Evolutionary conservation across 2,888 invertebrate genomes (phyloP).

Genomic region (Melieria picta): DNA sequence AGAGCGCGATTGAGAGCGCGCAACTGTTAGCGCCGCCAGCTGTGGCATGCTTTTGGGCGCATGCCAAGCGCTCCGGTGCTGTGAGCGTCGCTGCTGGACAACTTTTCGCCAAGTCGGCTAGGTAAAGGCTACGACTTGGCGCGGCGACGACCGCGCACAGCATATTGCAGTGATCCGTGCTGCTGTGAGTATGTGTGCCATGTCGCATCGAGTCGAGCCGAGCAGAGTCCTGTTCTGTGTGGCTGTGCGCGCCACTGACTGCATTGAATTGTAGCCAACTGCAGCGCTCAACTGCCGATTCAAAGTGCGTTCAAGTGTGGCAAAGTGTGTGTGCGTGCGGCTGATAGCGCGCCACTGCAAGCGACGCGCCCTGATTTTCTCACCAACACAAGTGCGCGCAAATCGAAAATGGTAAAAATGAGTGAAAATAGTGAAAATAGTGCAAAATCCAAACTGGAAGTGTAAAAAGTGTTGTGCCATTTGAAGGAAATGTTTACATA

Average conservation of each 20-base stretch:
- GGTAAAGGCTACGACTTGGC: background rate
- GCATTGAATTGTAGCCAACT: background rate
- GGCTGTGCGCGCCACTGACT: conserved; percentile 18
- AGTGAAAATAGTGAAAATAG: background rate
- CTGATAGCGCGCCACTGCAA: conserved; percentile 16
- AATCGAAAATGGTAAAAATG: conserved; percentile 1
- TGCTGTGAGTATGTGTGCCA: conserved; percentile 46
- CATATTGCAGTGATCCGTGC: conserved; percentile 55
- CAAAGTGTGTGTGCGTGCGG: no score
- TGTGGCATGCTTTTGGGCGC: no score
- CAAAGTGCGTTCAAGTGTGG: conserved; percentile 4
- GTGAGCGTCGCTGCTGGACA: no score
- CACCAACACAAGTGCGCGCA: background rate
- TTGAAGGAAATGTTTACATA: background rate
- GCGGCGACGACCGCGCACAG: conserved; percentile 40
- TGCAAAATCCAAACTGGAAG: no score
- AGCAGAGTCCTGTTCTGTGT: background rate
- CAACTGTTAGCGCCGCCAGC: no score
- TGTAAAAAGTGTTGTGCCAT: background rate
- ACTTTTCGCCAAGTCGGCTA: no score
- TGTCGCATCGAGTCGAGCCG: no score
- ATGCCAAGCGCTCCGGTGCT: no score
- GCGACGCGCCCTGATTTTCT: conserved; percentile 46
- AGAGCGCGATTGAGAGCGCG: no score
- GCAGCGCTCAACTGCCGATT: background rate